A percentile compares a stretch with the other conserved stretches of the same genome.
phyloP scores from a whole-genome alignment of 2,113 vertebrate species.

The Lagopus muta region DNA sequence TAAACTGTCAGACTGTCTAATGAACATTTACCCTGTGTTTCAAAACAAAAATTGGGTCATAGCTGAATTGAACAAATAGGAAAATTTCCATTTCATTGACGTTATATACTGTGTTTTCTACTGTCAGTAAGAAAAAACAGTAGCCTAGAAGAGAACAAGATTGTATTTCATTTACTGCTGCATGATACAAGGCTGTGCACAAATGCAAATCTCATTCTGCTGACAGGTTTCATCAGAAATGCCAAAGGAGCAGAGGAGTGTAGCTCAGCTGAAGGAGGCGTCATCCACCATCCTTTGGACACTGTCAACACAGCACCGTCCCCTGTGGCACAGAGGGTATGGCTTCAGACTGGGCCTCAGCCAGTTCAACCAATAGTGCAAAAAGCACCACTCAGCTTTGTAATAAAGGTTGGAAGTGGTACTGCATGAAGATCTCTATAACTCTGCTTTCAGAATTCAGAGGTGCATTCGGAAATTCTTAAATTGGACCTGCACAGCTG shows the following conservation, averaged over 20 bases:
- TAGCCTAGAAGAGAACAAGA: accelerated
- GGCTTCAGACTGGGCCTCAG: background rate
- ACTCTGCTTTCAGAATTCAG: background rate
- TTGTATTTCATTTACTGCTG: background rate
- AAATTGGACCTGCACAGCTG: background rate
- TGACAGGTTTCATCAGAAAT: background rate
- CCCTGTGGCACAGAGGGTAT: background rate
- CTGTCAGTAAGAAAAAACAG: background rate
- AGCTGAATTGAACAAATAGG: background rate
- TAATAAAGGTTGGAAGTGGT: background rate
- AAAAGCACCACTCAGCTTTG: background rate
- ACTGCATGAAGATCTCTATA: background rate
- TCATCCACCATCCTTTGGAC: background rate
- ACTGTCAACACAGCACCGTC: accelerated
- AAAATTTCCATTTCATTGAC: background rate
- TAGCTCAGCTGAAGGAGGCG: background rate
- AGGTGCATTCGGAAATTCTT: background rate
- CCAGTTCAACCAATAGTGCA: background rate
- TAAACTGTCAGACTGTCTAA: background rate
- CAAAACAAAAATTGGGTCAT: background rate
- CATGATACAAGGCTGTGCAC: background rate
- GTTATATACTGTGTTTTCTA: background rate
- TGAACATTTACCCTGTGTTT: background rate
- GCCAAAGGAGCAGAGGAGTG: background rate
- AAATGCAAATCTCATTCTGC: background rate